Evolutionary conservation across 2,797 vertebrate genomes (phyloP), one percentile per base, ranked within the genome.

Genomic region (Galaxias olidus): DNA sequence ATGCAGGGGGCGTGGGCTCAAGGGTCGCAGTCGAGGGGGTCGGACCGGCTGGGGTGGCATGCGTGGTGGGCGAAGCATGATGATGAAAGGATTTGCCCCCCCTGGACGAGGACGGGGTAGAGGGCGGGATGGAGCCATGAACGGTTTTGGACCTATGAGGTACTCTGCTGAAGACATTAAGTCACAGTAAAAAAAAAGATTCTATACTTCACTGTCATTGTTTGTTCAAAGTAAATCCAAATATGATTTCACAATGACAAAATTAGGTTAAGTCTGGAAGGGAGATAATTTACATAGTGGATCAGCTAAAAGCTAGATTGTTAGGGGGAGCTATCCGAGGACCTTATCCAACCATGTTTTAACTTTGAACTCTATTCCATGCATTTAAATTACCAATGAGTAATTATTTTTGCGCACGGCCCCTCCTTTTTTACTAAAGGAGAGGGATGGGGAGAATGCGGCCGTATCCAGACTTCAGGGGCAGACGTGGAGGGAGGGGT

Each of bases 81-180:
- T 78, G 74, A 86, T 90, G 57, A 92, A 92, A 77, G 82, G 75
- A 8, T 90, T 90, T 49, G 87, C 84, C 18, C 89, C 86, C 43
- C 84, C 84, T 7, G 83, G 84, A 57, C 74, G 66, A 41, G 82
- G 78, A 68, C 88, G 89, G 67, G 88, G 85, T 42, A 78, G 82
- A 73, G 73, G 68, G n/a, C 83, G 72, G 43, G 80, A 89, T 42
- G 81, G 79, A 63, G 73, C 65, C 49, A 81, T 86, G 66, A 92
- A 91, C 56, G 91, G 88, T 80, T 82, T 90, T 63, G 75, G 75
- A 70, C 88, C 85, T 51, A 90, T 89, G 78, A 91, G 91, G 90
- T 91, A 76, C 6, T 30, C 12, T 41, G 30, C 42, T 56, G 5
- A 45, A 30, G 19, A 63, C 61, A 18, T 60, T 19, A n/a, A 40